Evolutionary conservation across 1,140 invertebrate genomes (phyloP), one percentile per base, ranked within the genome.

Genomic region (Tetraneura akinire): DNA sequence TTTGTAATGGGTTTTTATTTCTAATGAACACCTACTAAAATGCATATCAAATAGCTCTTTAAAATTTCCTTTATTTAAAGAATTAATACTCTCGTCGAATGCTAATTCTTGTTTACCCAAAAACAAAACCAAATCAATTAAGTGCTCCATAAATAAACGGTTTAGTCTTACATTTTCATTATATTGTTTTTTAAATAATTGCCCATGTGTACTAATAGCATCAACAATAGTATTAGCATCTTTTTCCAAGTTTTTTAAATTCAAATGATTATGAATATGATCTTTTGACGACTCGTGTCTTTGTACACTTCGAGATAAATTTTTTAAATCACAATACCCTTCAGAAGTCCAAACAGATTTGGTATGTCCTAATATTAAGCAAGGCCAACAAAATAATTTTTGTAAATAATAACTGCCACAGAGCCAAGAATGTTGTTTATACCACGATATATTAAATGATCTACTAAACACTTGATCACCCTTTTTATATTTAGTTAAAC

Each of bases 91-190:
- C n/a, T 80, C 60, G 37, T 80, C 23, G 37, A 80, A 80, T 21
- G 78, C 42, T 10, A 80, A 66, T 16, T 51, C 78, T 80, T 80
- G 78, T 1, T 66, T 51, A 16, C 6, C 60, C 23, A 80, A 51
- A 51, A 47, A 49, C 21, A 23, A 66, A 11, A 26, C 32, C 1
- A 62, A 42, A 74, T 53, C 16, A 14, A 57, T 74, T 0, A 57
- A 21, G 4, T 45, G 32, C 14, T 13, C n/a, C 73, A 78, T 37
- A 1, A 8, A 53, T 16, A 37, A 42, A 4, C 51, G 32, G 26
- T 57, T 76, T 37, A 29, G 16, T 21, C 32, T 37, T 1, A 78
- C 73, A 42, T 78, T 60, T 51, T 73, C 47, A 73, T 73, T 73
- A 73, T 11, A 73, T 18, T 3, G 1, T 21, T 1, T 37, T 21